Base-by-base conservation (phyloP, 2,888 invertebrate genomes). In the Nineta flava region DNA sequence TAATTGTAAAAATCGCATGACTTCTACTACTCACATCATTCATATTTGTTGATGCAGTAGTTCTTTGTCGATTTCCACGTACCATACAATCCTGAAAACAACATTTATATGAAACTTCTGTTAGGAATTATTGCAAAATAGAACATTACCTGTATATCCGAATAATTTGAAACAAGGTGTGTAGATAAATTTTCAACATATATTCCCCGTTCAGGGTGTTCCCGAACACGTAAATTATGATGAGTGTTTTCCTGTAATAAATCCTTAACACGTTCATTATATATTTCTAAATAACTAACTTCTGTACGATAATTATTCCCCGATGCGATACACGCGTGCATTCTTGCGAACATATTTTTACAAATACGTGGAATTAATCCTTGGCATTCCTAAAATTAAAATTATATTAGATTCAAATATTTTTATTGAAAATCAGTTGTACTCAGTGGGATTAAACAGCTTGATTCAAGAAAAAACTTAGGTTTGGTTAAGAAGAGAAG, bases 1-100 rank as follows among this genome's bases (percentile, higher is more conserved):
- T 87, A 65, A 91, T 83, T 47, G 90, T 90, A 67, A 91, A 90
- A 62, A 91, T 90, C 55, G 90, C 90, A 73, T 91, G 91, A 71
- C 87, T 88, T 60, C 91, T 77, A 62, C 87, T 87, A 66, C 88
- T 88, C 57, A 87, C 87, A 68, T 90, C 88, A 71, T 91, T 91
- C 90, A 91, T 91, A 65, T 87, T 87, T 51, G 91, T 91, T 59
- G 87, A 81, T 43, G 90, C 90, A 2, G 90, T 90, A 17, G 88
- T 88, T 56, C 91, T 76, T 62, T 83, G 83, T 53, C 79, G 72
- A 70, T 88, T 90, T 54, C 90, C 90, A 57, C 81, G 76, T 56
- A 78, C 74, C 77, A 85, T 84, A 62, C 83, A 79, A 62, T 81
- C 79, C 84, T 86, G 64, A 7, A 56, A 56, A 16, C 9, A 43